Percentiles rank a stretch among this genome's conserved stretches.
Conservation (phyloP, 2,797 vertebrate species). For the Nyctibius grandis region DNA sequence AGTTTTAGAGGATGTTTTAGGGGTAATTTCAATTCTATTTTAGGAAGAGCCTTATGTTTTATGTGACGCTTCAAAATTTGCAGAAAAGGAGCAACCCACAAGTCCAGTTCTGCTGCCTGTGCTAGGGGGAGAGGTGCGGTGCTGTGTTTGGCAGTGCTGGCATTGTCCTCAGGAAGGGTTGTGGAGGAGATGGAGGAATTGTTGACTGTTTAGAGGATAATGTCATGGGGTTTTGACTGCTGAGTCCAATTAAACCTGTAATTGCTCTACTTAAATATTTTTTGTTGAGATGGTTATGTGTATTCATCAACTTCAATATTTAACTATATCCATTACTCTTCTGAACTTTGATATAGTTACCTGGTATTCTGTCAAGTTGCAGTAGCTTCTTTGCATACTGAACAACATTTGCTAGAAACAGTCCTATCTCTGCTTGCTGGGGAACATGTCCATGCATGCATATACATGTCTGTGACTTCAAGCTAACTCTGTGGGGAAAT, state of each 20-base stretch:
- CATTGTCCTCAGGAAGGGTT: not conserved
- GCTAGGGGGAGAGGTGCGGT: not conserved
- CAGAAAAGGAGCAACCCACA: not conserved
- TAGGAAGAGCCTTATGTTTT: not conserved
- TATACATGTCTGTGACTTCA: not conserved
- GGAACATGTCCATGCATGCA: not conserved
- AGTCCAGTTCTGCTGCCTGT: not conserved
- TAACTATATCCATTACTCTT: not conserved
- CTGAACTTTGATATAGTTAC: not conserved
- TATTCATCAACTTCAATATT: not conserved
- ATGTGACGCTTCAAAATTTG: not conserved
- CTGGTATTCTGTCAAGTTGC: not conserved
- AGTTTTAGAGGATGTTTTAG: not conserved
- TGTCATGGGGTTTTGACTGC: not conserved
- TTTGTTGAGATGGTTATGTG: not conserved
- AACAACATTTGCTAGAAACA: not conserved
- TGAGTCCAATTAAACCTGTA: not conserved
- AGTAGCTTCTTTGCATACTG: not conserved
- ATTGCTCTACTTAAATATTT: not conserved
- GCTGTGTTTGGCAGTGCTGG: rapidly evolving
- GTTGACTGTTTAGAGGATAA: not conserved
- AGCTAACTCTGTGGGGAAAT: not conserved
- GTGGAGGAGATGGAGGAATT: not conserved
- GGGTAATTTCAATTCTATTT: not conserved
- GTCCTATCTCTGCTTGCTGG: not conserved